Base-by-base conservation (phyloP, 2,888 invertebrate species). In the Julus scandinavius region DNA sequence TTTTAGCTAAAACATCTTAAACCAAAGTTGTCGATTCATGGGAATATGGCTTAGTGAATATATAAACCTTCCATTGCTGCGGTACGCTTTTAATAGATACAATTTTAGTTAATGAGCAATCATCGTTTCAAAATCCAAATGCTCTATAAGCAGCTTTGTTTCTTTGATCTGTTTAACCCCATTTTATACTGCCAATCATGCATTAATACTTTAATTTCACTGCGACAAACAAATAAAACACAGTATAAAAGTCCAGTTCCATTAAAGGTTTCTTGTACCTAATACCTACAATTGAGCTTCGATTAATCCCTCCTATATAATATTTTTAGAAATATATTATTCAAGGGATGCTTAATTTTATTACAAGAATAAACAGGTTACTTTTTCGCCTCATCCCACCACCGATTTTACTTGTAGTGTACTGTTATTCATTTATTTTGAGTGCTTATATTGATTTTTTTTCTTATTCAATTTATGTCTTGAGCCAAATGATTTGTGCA, bases 1-100 rank as follows among this genome's bases (percentile, higher is more conserved):
- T 80, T 80, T 80, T 80, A 80, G 38, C 38, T 80, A 80, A 80
- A 80, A 80, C 80, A 20, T 13, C 80, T 80, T 80, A 80, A 80
- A 38, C 80, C 4, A 3, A 29, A 38, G 45, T 45, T 0, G 80
- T 80, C 38, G 80, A 11, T 38, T 80, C 38, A 3, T 9, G 13
- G 29, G 80, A 80, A 80, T 72, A 80, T 80, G 38, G 80, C 80
- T 80, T 80, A 80, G 80, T 38, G 29, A 80, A 9, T 20, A 29
- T 80, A 20, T 38, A 38, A 45, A 29, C 38, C 20, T 38, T 20
- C 80, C 80, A 38, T 80, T 45, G 5, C 45, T 7, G 20, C 2
- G 5, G 54, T 72, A 20, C 20, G 11, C 20, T n/a, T 72, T 72
- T 72, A 72, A 80, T 38, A 38, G 11, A 38, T 38, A 38, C 80